Base-by-base conservation (phyloP, 2,797 vertebrate genomes). In the Loriculus beryllinus region DNA sequence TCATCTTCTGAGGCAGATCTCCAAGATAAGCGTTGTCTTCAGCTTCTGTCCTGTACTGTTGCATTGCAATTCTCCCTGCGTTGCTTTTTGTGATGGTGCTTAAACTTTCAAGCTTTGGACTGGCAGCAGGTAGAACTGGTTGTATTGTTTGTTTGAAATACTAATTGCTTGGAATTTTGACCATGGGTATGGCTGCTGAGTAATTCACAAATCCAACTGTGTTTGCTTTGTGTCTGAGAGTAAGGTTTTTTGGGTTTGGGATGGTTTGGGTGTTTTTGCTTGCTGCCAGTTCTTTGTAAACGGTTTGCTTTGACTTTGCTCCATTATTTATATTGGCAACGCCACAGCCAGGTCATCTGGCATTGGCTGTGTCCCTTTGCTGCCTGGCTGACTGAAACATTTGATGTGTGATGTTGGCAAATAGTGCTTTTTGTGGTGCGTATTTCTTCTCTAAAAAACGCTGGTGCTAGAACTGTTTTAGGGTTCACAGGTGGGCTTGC, bases 141-240 rank as follows among this genome's bases (percentile, higher is more conserved):
- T 81, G 75, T 82, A 65, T 40, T 91, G 42, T 89, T 95, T 93
- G 70, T 82, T 93, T 92, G 62, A 82, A 81, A 78, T 71, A 81
- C 37, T 69, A 92, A 81, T 76, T 79, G 69, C 62, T 72, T 93
- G 82, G 62, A 83, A 88, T 86, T 92, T 91, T 2, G 28, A 4
- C 67, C 28, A 11, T 35, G 59, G 28, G 6, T 87, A 29, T 71
- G 48, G 28, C 62, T 75, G 57, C 22, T 63, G 39, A 93, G 37
- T 42, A 83, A 45, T 71, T 96, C 67, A 91, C 69, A 89, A 78
- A 93, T 77, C 28, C 65, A 39, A 65, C 25, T 21, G 60, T 75
- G 29, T 49, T 93, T 92, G 83, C 77, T 86, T 81, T 57, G 42
- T 17, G 4, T 5, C 76, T 90, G 35, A 17, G 28, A 88, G 65